A percentile compares a stretch with the other conserved stretches of the same genome.
phyloP scores from a whole-genome alignment of 30 jellyfish, hydroid and myxozoan species.

The Aurelia aurita complex sp. Pacific region DNA sequence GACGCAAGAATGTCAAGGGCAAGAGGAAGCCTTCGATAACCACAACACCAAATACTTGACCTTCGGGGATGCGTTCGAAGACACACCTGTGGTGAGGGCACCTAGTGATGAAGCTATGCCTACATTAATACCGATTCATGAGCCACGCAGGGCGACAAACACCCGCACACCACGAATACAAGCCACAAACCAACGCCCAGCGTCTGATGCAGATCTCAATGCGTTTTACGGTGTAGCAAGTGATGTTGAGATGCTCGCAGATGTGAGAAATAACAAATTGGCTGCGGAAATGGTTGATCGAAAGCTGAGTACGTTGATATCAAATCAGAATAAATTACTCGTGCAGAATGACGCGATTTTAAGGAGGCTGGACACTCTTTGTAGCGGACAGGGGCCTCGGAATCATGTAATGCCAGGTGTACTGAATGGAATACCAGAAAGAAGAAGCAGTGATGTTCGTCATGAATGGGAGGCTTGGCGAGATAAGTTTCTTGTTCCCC shows the following conservation, averaged over 20 bases:
- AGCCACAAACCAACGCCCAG: constrained; percentile 1
- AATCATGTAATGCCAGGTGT: background rate
- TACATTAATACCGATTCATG: constrained; percentile 40
- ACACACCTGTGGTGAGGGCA: background rate
- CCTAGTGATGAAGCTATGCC: constrained; percentile 34
- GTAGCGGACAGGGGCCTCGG: constrained; percentile 11
- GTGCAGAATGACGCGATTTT: constrained; percentile 33
- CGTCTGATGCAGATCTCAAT: constrained; percentile 17
- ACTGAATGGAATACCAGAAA: background rate
- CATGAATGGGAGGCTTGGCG: background rate
- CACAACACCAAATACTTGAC: background rate
- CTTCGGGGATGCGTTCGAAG: background rate
- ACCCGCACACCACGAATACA: constrained; percentile 1
- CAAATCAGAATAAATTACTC: constrained; percentile 32
- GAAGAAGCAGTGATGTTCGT: background rate
- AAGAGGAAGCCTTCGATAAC: constrained; percentile 1
- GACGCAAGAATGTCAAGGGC: constrained; percentile 1
- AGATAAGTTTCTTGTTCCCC: too few species aligned
- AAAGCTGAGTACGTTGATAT: constrained; percentile 18
- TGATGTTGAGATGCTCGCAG: constrained; percentile 22
- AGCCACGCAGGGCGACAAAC: constrained; percentile 28
- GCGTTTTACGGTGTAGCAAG: constrained; percentile 15
- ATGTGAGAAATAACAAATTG: background rate
- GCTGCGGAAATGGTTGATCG: constrained; percentile 29
- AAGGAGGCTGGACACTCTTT: background rate